A percentile compares a stretch with the other conserved stretches of the same genome.
Evolutionary conservation across 2,888 invertebrate genomes (phyloP).

Genomic region (Crocallis elinguaria): DNA sequence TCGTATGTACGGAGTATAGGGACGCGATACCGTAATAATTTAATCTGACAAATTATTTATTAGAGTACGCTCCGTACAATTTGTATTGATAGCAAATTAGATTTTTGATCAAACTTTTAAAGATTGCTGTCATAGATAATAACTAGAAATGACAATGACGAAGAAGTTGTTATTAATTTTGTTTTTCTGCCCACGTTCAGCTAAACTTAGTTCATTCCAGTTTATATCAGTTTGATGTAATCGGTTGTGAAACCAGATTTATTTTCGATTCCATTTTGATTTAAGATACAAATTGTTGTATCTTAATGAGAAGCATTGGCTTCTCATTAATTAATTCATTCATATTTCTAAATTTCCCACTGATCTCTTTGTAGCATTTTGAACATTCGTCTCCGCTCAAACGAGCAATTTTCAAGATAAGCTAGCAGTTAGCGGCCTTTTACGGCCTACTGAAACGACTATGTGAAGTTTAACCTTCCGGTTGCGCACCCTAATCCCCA

Average conservation of each 20-base stretch:
- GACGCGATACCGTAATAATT: slow-evolving; percentile 20
- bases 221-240: neutral
- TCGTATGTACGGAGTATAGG: slow-evolving; percentile 24
- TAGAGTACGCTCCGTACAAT: slow-evolving; percentile 11
- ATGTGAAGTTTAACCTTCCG: slow-evolving; percentile 66
- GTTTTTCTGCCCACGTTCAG: neutral
- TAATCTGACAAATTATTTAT: slow-evolving; percentile 20
- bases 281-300: too few relatives aligned
- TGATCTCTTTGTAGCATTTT: slow-evolving; percentile 15
- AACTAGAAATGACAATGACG: neutral
- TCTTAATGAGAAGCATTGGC: too few relatives aligned
- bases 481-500: slow-evolving; percentile 42
- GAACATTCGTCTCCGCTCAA: slow-evolving; percentile 49
- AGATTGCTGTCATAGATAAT: too few relatives aligned
- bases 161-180: neutral
- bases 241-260: too few relatives aligned
- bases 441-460: slow-evolving; percentile 45
- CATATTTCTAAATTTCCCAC: slow-evolving; percentile 10
- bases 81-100: neutral
- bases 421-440: slow-evolving; percentile 38
- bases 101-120: too few relatives aligned
- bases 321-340: too few relatives aligned
- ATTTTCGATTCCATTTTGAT: too few relatives aligned
- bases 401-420: slow-evolving; percentile 47
- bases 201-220: neutral